Evolutionary conservation across 2,797 vertebrate species (phyloP).

Genomic region (Lepilemur septentrionalis): DNA sequence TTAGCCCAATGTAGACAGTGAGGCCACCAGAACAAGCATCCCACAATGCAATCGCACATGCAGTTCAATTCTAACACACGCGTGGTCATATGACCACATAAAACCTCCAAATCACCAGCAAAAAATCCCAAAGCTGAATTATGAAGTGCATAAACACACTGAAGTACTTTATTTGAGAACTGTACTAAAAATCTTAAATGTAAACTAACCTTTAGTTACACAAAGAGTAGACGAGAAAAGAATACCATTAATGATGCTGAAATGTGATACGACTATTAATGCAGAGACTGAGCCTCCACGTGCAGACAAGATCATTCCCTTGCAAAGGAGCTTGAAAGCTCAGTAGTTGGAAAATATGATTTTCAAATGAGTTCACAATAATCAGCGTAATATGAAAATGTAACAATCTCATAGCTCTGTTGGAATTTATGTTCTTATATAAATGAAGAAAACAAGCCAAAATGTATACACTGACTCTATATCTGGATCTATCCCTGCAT

Average conservation of each 20-base stretch:
- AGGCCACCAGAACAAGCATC: conserved; percentile 46
- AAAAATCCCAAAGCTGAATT: conserved; percentile 39
- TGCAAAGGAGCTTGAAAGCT: neutral
- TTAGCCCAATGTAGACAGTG: neutral
- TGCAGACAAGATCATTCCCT: neutral
- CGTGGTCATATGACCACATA: conserved; percentile 61
- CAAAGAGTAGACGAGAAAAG: conserved; percentile 32
- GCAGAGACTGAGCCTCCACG: conserved; percentile 73
- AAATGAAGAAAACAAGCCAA: conserved; percentile 58
- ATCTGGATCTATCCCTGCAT: conserved; percentile 81
- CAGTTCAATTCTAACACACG: conserved; percentile 64
- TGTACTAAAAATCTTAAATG: conserved; percentile 15
- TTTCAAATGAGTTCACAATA: conserved; percentile 46
- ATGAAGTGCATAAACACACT: conserved; percentile 15
- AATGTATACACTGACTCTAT: conserved; percentile 76
- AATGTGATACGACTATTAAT: conserved; percentile 79
- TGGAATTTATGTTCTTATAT: conserved; percentile 47
- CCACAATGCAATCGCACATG: conserved; percentile 56
- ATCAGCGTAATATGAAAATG: conserved; percentile 36
- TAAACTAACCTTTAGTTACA: conserved; percentile 68
- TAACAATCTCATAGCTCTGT: conserved; percentile 1
- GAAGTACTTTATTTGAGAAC: conserved; percentile 49
- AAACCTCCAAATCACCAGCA: conserved; percentile 1
- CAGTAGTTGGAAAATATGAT: conserved; percentile 31
- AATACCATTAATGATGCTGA: conserved; percentile 66